Evolutionary conservation across 1,140 invertebrate genomes (phyloP).

Genomic region (Protaetia brevitarsis): DNA sequence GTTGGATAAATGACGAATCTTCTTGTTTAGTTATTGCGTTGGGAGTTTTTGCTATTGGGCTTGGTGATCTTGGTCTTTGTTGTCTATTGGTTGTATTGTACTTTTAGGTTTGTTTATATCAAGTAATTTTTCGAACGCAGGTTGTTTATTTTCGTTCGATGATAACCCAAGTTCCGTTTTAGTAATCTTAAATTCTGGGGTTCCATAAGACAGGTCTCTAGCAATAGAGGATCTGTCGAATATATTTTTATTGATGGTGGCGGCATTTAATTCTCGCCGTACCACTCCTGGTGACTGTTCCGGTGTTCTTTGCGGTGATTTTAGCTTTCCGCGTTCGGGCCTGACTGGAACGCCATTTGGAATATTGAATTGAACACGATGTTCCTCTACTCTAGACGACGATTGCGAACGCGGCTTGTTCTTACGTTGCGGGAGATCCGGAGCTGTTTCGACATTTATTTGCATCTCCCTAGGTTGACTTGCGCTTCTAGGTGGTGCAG

Average conservation of each 20-base stretch:
- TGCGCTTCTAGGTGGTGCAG: slow-evolving; percentile 42
- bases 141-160: background rate
- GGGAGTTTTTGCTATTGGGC: slow-evolving; percentile 13
- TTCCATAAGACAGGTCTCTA: slow-evolving; percentile 45
- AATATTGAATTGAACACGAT: background rate
- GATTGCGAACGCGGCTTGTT: slow-evolving; percentile 42
- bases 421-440: slow-evolving; percentile 40
- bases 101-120: background rate
- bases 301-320: slow-evolving; percentile 44
- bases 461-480: slow-evolving; percentile 44
- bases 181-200: slow-evolving; percentile 41
- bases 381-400: slow-evolving; percentile 36
- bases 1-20: slow-evolving; percentile 22
- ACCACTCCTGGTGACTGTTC: slow-evolving; percentile 38
- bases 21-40: background rate
- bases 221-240: slow-evolving; percentile 43
- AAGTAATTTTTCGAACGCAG: background rate
- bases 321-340: slow-evolving; percentile 42
- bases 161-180: slow-evolving; percentile 25
- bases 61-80: slow-evolving; percentile 20
- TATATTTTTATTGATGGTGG: slow-evolving; percentile 36
- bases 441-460: slow-evolving; percentile 28
- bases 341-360: slow-evolving; percentile 30
- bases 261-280: slow-evolving; percentile 30
- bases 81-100: background rate